These are phyloP conservation scores for Phalloptychus januarius DNA, from an alignment of 2,797 vertebrate species.

Conservation along the genomic window DNA sequence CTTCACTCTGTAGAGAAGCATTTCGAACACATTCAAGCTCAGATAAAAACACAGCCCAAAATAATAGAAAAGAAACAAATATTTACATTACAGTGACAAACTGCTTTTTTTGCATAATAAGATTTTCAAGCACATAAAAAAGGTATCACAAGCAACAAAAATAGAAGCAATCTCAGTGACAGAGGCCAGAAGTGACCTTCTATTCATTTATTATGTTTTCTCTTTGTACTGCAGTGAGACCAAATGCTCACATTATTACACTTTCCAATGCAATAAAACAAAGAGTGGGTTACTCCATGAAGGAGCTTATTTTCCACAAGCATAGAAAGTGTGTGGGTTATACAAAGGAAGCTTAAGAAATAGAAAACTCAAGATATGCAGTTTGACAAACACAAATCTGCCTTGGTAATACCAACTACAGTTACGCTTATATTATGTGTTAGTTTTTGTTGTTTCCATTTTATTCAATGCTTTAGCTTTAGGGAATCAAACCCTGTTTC, in stretches of 20 bases:
- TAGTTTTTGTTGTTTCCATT: background rate
- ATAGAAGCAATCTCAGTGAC: background rate
- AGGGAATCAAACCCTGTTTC: background rate
- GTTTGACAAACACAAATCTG: background rate
- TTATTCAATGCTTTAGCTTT: background rate
- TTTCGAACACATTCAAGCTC: background rate
- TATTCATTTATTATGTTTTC: background rate
- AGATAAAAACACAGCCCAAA: background rate
- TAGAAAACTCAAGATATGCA: background rate
- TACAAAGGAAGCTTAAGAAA: background rate
- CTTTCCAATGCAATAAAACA: background rate
- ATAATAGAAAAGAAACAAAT: background rate
- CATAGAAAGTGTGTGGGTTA: background rate
- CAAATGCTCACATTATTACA: background rate
- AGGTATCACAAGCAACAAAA: background rate
- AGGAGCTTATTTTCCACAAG: background rate
- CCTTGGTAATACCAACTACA: background rate
- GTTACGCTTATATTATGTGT: background rate
- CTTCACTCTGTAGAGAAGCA: background rate
- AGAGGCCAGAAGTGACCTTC: background rate
- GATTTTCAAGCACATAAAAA: background rate
- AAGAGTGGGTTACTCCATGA: background rate
- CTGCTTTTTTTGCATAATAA: background rate
- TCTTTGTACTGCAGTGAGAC: background rate
- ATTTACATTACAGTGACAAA: background rate